Percentiles rank a stretch among this genome's conserved stretches.
Conservation (phyloP, 2,113 vertebrate genomes). For the Cynopterus brachyotis region DNA sequence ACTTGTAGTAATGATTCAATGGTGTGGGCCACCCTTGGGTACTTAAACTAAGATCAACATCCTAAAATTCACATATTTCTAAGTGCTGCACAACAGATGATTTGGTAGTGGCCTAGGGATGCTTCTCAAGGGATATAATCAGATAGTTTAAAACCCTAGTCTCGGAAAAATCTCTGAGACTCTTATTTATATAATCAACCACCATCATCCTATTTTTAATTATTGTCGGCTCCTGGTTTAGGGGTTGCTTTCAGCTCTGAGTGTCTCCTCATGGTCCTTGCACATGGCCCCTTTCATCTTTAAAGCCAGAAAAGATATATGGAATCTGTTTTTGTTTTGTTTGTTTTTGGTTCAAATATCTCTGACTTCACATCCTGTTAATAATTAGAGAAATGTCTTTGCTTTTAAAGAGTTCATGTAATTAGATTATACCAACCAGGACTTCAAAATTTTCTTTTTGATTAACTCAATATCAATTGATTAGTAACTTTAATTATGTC, state of each 20-base stretch:
- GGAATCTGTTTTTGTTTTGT: not conserved
- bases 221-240: not conserved
- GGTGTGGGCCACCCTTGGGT: not conserved
- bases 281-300: not conserved
- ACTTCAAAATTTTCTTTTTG: not conserved
- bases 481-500: not conserved
- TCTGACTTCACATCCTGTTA: not conserved
- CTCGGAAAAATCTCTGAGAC: not conserved
- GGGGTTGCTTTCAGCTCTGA: not conserved
- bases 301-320: not conserved
- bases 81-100: not conserved
- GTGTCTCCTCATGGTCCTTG: not conserved
- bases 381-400: not conserved
- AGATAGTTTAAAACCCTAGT: not conserved
- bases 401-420: not conserved
- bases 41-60: not conserved
- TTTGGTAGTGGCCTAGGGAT: not conserved
- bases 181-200: not conserved
- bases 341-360: not conserved
- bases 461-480: not conserved
- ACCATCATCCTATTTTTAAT: not conserved
- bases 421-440: not conserved
- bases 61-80: not conserved
- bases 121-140: not conserved
- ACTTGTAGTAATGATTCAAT: not conserved